Evolutionary conservation across 2,797 vertebrate species (phyloP), one percentile per base, ranked within the genome.

Genomic region (Sternarchorhynchus goeldii): DNA sequence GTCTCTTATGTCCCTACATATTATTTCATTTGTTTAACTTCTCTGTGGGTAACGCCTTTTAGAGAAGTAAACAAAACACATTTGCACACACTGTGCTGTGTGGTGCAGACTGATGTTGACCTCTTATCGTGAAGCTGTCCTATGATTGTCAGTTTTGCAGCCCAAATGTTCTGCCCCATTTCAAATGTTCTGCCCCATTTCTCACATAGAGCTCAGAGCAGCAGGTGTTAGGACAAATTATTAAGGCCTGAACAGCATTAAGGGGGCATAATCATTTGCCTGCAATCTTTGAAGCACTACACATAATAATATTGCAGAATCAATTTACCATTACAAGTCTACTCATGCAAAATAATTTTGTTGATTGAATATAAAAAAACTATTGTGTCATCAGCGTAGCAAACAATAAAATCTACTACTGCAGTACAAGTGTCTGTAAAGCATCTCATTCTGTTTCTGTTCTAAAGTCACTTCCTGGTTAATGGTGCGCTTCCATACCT

Each of bases 41-140:
- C 73, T 65, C 55, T 79, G 82, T 77, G 77, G 73, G 76, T 81
- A 76, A 75, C 80, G 80, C 74, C 55, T 85, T 79, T 82, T 65
- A 62, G 76, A 64, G 66, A 71, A 73, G 20, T 29, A 73, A 77
- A 83, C 53, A 65, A 32, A 36, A 39, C 36, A 57, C n/a, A 76
- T 25, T 25, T 25, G 77, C 69, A 32, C 84, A 81, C 80, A 83
- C 57, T 25, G 25, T 25, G 58, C 83, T 78, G 83, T 65, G 31
- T 65, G 77, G 72, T 75, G 50, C 77, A 85, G 50, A 71, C 34
- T 74, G 73, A 77, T 82, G 75, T 80, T 85, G 75, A 82, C 83
- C 58, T 82, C 5, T n/a, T 29, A 16, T 21, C 53, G 66, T 18
- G 34, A 64, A 71, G 39, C 50, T 14, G 32, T 57, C 3, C 69